Evolutionary conservation across 2,113 vertebrate species (phyloP).

Genomic region (Gymnorhina tibicen): DNA sequence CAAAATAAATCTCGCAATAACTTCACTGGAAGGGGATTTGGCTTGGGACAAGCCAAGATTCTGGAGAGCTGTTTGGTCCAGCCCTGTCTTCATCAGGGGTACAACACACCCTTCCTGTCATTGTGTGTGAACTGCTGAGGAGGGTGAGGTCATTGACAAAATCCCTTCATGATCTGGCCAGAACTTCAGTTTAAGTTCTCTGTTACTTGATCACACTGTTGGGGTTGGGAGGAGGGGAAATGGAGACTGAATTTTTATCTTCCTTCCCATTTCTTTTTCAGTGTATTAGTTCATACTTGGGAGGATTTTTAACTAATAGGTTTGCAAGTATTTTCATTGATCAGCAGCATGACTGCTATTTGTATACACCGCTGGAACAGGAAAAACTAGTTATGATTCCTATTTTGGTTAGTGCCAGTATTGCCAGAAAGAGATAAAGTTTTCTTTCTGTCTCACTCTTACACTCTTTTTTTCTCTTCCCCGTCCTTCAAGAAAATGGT

Average conservation of each 20-base stretch:
- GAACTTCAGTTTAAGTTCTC: neutral
- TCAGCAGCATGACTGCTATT: neutral
- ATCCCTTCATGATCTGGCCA: rapidly evolving
- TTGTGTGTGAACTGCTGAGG: neutral
- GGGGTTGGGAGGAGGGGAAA: neutral
- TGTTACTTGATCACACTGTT: neutral
- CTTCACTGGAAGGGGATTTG: neutral
- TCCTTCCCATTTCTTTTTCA: neutral
- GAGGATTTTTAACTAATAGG: neutral
- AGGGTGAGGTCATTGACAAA: neutral
- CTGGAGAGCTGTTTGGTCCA: neutral
- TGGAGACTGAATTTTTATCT: neutral
- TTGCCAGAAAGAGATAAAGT: conserved; percentile 30
- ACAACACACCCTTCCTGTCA: neutral
- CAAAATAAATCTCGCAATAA: neutral
- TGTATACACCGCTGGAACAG: neutral
- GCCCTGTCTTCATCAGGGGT: neutral
- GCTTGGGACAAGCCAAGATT: rapidly evolving
- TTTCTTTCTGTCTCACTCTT: neutral
- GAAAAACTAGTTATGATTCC: conserved; percentile 23
- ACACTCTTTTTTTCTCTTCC: neutral
- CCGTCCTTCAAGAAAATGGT: conserved; percentile 72
- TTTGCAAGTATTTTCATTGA: neutral
- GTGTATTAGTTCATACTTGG: neutral
- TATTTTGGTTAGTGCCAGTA: conserved; percentile 34